Evolutionary conservation across 2,797 vertebrate species (phyloP).

Genomic region (Neosilurus hyrtlii): DNA sequence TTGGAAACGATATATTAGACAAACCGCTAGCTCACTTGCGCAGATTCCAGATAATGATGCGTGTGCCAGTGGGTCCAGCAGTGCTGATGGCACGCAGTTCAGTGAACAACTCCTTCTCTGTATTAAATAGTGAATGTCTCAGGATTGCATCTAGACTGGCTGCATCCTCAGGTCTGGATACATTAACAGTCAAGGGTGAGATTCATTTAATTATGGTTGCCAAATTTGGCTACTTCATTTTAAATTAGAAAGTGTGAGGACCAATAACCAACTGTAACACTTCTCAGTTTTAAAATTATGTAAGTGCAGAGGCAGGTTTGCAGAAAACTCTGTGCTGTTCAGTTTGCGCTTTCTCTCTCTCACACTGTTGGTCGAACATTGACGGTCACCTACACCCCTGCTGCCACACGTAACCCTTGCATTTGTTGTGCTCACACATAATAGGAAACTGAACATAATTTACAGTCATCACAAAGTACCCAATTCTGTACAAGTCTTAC

Average conservation of each 20-base stretch:
- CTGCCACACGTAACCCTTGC: neutral
- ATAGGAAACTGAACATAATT: neutral
- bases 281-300: too few relatives aligned
- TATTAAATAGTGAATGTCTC: conserved; percentile 78
- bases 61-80: conserved; percentile 77
- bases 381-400: too few relatives aligned
- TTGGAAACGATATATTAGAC: neutral
- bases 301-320: too few relatives aligned
- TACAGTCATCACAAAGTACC: neutral
- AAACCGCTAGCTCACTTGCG: conserved; percentile 70
- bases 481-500: neutral
- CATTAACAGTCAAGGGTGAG: conserved; percentile 4
- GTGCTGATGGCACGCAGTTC: conserved; percentile 79
- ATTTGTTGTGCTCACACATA: neutral
- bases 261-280: neutral
- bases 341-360: too few relatives aligned
- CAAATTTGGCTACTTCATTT: neutral
- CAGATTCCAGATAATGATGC: conserved; percentile 94
- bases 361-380: too few relatives aligned
- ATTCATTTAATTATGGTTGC: neutral
- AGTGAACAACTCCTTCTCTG: conserved; percentile 73
- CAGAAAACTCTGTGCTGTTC: too few relatives aligned
- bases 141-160: conserved; percentile 84
- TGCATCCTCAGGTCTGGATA: conserved; percentile 65
- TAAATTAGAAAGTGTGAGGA: neutral